phyloP scores from a whole-genome alignment of 2,113 vertebrate genomes.

The Heterotilapia buettikoferi region DNA sequence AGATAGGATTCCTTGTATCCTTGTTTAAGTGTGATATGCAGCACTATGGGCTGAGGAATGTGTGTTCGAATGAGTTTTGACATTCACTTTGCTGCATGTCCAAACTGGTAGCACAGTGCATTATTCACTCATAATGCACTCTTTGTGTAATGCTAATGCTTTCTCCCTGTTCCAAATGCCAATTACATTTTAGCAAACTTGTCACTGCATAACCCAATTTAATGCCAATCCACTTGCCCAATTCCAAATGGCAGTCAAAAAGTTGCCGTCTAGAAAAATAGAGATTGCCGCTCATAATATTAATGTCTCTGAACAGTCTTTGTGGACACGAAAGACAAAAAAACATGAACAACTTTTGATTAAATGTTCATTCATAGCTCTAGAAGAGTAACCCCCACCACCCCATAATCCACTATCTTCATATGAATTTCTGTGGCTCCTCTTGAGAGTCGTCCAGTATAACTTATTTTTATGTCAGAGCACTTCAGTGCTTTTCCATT shows the following conservation, averaged over 20 bases:
- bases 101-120: slow-evolving; percentile 80
- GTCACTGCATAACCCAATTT: slow-evolving; percentile 53
- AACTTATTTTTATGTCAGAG: background rate
- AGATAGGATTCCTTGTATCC: slow-evolving; percentile 55
- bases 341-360: background rate
- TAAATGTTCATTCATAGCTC: background rate
- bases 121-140: slow-evolving; percentile 86
- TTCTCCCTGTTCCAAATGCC: slow-evolving; percentile 56
- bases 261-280: slow-evolving; percentile 12
- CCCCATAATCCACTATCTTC: background rate
- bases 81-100: slow-evolving; percentile 90
- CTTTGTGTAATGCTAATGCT: slow-evolving; percentile 81
- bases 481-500: background rate
- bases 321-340: background rate
- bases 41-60: slow-evolving; percentile 85
- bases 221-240: slow-evolving; percentile 18
- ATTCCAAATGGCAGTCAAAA: slow-evolving; percentile 17
- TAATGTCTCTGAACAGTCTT: background rate
- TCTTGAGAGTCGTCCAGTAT: background rate
- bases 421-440: background rate
- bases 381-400: background rate
- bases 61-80: slow-evolving; percentile 84
- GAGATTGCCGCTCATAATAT: background rate
- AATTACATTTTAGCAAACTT: slow-evolving; percentile 52
- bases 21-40: slow-evolving; percentile 80